Conservation (phyloP, 2,113 vertebrate species). For the Rhinopithecus roxellana region DNA sequence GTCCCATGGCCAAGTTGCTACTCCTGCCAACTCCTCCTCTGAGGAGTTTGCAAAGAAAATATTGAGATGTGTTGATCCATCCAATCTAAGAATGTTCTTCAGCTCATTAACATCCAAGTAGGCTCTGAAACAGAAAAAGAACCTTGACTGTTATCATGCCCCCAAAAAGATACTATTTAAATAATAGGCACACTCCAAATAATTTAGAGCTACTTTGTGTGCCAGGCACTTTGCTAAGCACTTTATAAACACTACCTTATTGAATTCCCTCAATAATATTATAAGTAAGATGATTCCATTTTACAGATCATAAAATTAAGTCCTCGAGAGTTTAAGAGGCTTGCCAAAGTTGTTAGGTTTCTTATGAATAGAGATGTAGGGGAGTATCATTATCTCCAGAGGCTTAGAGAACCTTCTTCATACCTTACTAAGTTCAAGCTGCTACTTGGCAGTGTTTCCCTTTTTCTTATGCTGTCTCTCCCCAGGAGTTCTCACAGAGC, state of each 20-base stretch:
- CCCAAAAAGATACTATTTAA: neutral
- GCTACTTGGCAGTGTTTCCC: neutral
- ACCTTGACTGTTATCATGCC: constrained; percentile 43
- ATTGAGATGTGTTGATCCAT: constrained; percentile 97
- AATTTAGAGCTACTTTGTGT: neutral
- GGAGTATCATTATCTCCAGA: neutral
- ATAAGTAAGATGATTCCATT: neutral
- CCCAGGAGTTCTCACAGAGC: neutral
- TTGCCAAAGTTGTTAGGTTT: neutral
- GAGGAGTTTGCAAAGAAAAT: constrained; percentile 99
- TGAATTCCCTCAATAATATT: neutral
- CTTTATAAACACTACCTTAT: neutral
- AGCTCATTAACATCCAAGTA: constrained; percentile 98
- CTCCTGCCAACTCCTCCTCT: constrained; percentile 96
- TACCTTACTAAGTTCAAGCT: neutral
- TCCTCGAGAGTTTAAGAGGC: neutral
- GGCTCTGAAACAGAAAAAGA: constrained; percentile 87
- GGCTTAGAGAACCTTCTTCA: neutral
- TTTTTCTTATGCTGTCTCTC: neutral
- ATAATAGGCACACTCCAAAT: neutral
- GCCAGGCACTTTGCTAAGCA: neutral
- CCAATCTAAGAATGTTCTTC: constrained; percentile 94
- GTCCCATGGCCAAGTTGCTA: constrained; percentile 99
- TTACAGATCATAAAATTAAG: neutral
- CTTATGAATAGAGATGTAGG: neutral